Percentiles rank a stretch among this genome's conserved stretches.
These are phyloP conservation scores for Paedocypris sp. DNA, from an alignment of 2,113 vertebrate species.

Conservation along the genomic window DNA sequence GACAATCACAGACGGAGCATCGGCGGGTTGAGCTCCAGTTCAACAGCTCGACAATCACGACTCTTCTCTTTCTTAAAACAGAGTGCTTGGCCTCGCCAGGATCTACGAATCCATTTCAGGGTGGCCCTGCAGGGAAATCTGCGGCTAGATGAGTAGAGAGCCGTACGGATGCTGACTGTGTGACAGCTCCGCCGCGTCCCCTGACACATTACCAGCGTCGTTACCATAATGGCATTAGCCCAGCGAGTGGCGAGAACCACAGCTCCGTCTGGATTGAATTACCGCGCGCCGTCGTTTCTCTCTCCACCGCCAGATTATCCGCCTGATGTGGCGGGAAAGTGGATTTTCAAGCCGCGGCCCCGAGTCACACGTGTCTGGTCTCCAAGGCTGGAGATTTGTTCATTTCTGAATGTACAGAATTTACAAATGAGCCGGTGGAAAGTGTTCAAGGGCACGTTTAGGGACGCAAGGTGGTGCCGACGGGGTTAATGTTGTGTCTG, in stretches of 20 bases:
- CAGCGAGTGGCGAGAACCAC: slow-evolving; percentile 3
- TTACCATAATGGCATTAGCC: slow-evolving; percentile 10
- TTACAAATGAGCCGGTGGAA: background rate
- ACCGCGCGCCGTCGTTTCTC: background rate
- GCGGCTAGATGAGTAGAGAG: slow-evolving; percentile 3
- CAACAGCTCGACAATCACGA: background rate
- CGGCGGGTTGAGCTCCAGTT: no score
- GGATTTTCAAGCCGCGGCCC: background rate
- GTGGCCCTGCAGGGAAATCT: slow-evolving; percentile 15
- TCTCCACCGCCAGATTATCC: slow-evolving; percentile 3
- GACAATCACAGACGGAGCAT: no score
- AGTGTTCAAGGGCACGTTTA: background rate
- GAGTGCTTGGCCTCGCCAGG: slow-evolving; percentile 9
- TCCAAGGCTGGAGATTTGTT: background rate
- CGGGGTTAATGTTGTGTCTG: background rate
- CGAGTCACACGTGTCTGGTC: background rate
- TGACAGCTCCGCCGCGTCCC: background rate
- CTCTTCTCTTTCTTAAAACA: background rate
- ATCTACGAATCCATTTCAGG: slow-evolving; percentile 3
- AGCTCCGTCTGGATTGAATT: slow-evolving; percentile 3
- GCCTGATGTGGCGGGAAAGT: background rate
- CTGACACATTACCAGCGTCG: slow-evolving; percentile 2
- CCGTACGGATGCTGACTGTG: background rate
- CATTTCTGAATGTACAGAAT: background rate
- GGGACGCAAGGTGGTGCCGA: background rate